Evolutionary conservation across 2,797 vertebrate genomes (phyloP), one percentile per base, ranked within the genome.

Genomic region (Galaxias olidus): DNA sequence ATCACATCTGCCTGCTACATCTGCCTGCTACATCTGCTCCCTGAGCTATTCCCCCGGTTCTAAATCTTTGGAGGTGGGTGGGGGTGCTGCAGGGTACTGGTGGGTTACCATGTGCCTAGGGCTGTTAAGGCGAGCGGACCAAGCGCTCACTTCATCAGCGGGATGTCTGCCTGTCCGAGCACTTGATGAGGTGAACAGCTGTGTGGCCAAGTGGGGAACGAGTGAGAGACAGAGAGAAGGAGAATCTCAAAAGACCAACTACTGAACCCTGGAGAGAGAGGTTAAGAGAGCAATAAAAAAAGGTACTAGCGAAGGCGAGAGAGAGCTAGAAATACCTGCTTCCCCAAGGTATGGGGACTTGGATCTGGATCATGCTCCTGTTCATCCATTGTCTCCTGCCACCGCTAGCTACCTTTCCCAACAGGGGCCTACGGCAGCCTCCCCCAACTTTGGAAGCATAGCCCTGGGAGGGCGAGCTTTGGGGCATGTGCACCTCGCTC

Each of bases 171-270:
- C 77, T 85, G 82, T 84, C 81, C 69, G 61, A 76, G 67, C 44
- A 63, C 59, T 81, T 86, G 86, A 85, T 77, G 69, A 74, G 69
- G 65, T 65, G 72, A 85, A 78, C 85, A 88, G 84, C 84, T 89
- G 85, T 69, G 76, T 64, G 47, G 70, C 67, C 4, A 66, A 17
- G 18, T 18, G n/a, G 47, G 0, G n/a, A 49, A 66, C 49, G 10
- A 51, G 30, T 15, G 1, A 45, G 11, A 63, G 48, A 1, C 58
- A 65, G 45, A 70, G 61, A 63, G 17, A 69, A 11, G 54, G 14
- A 0, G 9, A 56, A 11, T 30, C 30, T 30, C 2, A 6, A 30
- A 30, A 30, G 2, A 30, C 30, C 30, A 30, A 30, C 30, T 30
- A 30, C 3, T 30, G 30, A 30, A 6, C 30, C 30, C 47, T 10